A percentile compares a stretch with the other conserved stretches of the same genome.
Evolutionary conservation across 2,797 vertebrate species (phyloP).

Genomic region (Cryptoblepharus egeriae): DNA sequence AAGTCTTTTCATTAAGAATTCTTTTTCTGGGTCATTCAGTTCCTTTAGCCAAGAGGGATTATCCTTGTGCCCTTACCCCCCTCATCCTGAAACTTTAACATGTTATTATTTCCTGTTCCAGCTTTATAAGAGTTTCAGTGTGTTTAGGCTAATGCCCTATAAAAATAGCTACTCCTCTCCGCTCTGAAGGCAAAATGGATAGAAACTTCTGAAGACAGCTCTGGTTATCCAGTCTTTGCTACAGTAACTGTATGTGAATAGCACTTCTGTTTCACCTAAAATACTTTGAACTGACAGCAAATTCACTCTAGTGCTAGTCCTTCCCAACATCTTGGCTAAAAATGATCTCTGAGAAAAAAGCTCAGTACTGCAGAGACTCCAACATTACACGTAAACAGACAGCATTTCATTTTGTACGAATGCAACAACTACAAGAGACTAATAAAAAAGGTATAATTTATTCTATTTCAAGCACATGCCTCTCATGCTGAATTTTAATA

Average conservation of each 20-base stretch:
- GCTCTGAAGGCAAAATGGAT: neutral
- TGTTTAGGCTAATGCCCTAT: slow-evolving; percentile 1
- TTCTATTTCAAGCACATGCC: neutral
- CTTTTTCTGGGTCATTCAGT: slow-evolving; percentile 14
- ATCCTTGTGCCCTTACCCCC: neutral
- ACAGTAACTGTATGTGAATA: neutral
- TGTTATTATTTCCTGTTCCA: slow-evolving; percentile 27
- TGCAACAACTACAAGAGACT: neutral
- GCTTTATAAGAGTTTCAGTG: neutral
- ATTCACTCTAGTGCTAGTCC: neutral
- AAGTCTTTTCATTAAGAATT: slow-evolving; percentile 6
- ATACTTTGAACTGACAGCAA: neutral
- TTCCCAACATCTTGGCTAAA: neutral
- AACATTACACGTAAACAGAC: neutral
- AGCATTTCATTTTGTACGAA: too few relatives aligned
- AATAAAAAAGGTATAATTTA: neutral
- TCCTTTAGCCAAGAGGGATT: slow-evolving; percentile 14
- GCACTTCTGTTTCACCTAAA: neutral
- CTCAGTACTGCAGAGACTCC: neutral
- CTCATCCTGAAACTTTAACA: neutral
- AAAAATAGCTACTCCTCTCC: neutral
- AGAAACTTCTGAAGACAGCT: neutral
- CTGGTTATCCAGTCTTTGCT: neutral
- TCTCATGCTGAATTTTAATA: neutral
- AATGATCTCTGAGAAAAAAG: neutral